These are phyloP conservation scores for Ammospiza caudacuta DNA, from an alignment of 2,113 vertebrate species.

Conservation along the genomic window DNA sequence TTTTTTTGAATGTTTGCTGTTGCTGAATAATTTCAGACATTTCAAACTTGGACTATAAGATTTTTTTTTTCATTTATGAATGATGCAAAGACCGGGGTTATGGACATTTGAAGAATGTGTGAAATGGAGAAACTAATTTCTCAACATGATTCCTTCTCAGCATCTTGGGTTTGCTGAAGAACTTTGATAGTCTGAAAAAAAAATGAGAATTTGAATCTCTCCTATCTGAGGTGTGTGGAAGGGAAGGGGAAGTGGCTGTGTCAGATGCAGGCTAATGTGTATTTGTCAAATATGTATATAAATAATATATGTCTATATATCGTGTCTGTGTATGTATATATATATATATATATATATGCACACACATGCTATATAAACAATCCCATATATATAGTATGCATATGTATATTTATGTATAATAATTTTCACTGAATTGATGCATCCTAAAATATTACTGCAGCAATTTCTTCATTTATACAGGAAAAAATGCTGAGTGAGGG, in stretches of 20 bases:
- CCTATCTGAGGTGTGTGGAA: neutral
- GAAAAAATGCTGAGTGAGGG: neutral
- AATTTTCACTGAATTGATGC: neutral
- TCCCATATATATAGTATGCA: neutral
- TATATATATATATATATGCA: rapidly evolving
- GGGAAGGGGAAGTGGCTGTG: neutral
- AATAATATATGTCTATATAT: neutral
- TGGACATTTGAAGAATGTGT: neutral
- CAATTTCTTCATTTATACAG: neutral
- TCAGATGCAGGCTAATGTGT: neutral
- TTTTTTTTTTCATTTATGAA: neutral
- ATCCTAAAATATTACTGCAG: neutral
- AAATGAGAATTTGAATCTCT: neutral
- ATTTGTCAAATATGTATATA: neutral
- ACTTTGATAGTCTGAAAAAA: neutral
- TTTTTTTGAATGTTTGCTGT: neutral
- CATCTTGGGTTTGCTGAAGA: neutral
- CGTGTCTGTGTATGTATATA: rapidly evolving
- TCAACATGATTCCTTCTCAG: neutral
- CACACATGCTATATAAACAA: neutral
- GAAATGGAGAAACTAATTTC: neutral
- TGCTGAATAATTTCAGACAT: neutral
- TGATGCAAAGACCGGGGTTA: neutral
- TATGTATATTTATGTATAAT: neutral
- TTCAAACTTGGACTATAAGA: neutral